These are phyloP conservation scores for Sisyra nigra DNA, from an alignment of 2,888 invertebrate species.

Conservation along the genomic window DNA sequence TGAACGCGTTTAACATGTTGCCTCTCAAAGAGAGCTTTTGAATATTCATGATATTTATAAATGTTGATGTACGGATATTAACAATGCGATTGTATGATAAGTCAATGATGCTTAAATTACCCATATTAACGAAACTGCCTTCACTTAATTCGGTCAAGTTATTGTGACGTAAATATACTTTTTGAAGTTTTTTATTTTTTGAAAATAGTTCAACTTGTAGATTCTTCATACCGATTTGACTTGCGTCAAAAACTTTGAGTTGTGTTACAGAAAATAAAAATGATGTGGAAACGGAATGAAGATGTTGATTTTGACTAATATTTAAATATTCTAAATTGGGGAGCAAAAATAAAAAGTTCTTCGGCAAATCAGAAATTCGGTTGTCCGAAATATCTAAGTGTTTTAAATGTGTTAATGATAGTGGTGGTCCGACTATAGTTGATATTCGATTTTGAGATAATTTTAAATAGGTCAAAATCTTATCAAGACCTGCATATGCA, in stretches of 20 bases:
- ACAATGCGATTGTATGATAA: slow-evolving; percentile 65
- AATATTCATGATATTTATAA: slow-evolving; percentile 61
- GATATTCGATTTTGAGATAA: slow-evolving; percentile 59
- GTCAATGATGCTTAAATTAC: slow-evolving; percentile 57
- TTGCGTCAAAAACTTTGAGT: slow-evolving; percentile 54
- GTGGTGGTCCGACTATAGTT: slow-evolving; percentile 43
- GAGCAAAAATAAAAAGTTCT: slow-evolving; percentile 48
- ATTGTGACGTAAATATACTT: slow-evolving; percentile 56
- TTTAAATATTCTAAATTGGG: slow-evolving; percentile 54
- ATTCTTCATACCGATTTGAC: slow-evolving; percentile 54
- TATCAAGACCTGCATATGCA: slow-evolving; percentile 61
- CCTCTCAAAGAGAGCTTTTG: slow-evolving; percentile 53
- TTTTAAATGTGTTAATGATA: slow-evolving; percentile 45
- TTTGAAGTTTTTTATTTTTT: slow-evolving; percentile 46
- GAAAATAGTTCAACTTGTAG: slow-evolving; percentile 56
- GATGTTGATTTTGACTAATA: slow-evolving; percentile 55
- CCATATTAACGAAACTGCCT: slow-evolving; percentile 58
- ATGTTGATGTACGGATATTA: slow-evolving; percentile 57
- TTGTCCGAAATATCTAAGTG: slow-evolving; percentile 67
- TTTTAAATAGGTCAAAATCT: slow-evolving; percentile 51
- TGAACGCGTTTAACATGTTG: slow-evolving; percentile 64
- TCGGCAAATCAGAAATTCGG: slow-evolving; percentile 52
- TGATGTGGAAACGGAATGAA: slow-evolving; percentile 43
- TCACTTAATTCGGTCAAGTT: slow-evolving; percentile 60
- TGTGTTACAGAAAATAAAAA: slow-evolving; percentile 55